Percentiles rank a stretch among this genome's conserved stretches.
These are phyloP conservation scores for Oligia latruncula DNA, from an alignment of 2,888 invertebrate genomes.

Conservation along the genomic window DNA sequence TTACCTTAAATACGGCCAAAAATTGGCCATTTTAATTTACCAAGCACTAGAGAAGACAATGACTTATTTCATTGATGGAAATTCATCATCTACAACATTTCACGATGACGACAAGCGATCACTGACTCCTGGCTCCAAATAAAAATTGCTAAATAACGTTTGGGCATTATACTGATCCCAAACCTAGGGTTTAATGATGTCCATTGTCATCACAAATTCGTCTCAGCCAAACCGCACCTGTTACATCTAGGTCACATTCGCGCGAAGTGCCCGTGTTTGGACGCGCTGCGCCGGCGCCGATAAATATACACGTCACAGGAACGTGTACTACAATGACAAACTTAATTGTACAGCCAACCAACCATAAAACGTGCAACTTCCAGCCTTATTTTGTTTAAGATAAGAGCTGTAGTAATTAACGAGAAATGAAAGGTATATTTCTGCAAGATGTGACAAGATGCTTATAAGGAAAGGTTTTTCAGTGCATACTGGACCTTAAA, in stretches of 20 bases:
- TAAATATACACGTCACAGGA: constrained; percentile 87
- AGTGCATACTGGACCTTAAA: constrained; percentile 52
- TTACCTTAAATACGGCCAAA: background rate
- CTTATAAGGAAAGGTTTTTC: constrained; percentile 54
- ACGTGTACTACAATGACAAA: constrained; percentile 71
- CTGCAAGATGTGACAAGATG: constrained; percentile 59
- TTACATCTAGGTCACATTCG: constrained; percentile 86
- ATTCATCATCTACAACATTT: background rate
- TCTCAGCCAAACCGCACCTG: constrained; percentile 68
- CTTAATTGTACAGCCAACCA: constrained; percentile 29
- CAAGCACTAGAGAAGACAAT: background rate
- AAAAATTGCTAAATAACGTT: background rate
- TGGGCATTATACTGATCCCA: background rate
- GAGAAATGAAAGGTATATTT: background rate
- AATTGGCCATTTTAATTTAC: background rate
- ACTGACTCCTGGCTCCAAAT: background rate
- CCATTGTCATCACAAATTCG: constrained; percentile 61
- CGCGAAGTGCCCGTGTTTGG: constrained; percentile 83
- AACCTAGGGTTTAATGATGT: background rate
- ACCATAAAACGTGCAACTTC: constrained; percentile 11
- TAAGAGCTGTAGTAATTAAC: constrained; percentile 36
- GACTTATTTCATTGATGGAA: background rate
- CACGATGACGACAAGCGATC: background rate
- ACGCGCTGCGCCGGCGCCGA: constrained; percentile 84
- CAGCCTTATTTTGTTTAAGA: background rate